phyloP scores from a whole-genome alignment of 2,888 invertebrate species.

The Tipula confusa region DNA sequence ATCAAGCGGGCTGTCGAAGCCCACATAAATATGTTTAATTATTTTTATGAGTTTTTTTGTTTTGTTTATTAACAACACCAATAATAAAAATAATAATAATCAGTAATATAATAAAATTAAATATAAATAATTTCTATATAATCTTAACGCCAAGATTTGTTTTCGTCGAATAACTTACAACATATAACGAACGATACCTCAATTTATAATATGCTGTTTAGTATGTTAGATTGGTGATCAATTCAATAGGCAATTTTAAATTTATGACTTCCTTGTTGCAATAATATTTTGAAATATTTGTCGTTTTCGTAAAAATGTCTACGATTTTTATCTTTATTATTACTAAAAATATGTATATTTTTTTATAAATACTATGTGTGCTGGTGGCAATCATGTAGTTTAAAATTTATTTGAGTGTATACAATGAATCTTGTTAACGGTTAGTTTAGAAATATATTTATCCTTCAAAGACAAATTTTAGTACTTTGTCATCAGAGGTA shows the following conservation, averaged over 20 bases:
- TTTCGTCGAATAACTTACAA: background rate
- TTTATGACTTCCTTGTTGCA: background rate
- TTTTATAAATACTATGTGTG: background rate
- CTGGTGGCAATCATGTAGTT: background rate
- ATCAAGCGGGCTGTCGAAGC: background rate
- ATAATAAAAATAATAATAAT: background rate
- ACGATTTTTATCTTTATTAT: background rate
- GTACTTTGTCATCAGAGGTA: no score
- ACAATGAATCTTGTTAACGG: no score
- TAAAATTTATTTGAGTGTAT: background rate
- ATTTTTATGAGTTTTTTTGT: background rate
- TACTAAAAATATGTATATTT: background rate
- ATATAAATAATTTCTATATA: background rate
- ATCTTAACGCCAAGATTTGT: background rate
- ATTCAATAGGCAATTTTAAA: slow-evolving; percentile 25
- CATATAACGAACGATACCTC: background rate
- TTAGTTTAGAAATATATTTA: no score
- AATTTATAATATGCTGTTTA: background rate
- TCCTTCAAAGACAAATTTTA: no score
- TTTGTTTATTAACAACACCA: background rate
- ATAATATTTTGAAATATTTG: background rate
- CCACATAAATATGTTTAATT: background rate
- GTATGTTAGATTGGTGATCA: background rate
- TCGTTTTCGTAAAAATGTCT: background rate
- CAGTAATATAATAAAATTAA: background rate